A percentile compares a stretch with the other conserved stretches of the same genome.
Evolutionary conservation across 37 sponge, comb jelly and placozoan genomes (phyloP).

Genomic region (Spongia lamella): DNA sequence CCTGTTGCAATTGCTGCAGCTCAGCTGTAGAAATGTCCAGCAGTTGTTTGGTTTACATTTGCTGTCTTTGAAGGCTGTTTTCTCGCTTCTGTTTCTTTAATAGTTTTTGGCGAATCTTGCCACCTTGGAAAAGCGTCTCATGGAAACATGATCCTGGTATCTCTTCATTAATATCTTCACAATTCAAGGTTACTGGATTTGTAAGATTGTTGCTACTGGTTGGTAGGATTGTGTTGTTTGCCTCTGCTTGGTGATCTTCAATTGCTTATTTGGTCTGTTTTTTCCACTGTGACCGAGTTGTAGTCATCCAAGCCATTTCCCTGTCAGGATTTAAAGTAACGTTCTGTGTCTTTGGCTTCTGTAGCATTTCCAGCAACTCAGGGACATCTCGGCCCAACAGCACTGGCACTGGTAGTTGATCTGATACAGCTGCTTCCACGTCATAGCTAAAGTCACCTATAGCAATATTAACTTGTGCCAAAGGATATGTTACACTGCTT

Average conservation of each 20-base stretch:
- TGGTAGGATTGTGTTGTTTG: too few relatives aligned
- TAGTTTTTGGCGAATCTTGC: background rate
- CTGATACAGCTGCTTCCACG: slow-evolving; percentile 32
- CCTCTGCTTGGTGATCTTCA: too few relatives aligned
- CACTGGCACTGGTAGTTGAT: slow-evolving; percentile 24
- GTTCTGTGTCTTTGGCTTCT: background rate
- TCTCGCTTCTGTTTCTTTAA: background rate
- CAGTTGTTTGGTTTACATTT: too few relatives aligned
- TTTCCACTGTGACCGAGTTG: too few relatives aligned
- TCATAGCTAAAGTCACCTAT: background rate
- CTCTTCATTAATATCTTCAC: too few relatives aligned
- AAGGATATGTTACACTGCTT: slow-evolving; percentile 23
- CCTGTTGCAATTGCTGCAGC: slow-evolving; percentile 24
- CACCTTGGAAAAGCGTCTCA: slow-evolving; percentile 3
- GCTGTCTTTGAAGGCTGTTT: slow-evolving; percentile 1
- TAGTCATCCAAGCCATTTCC: too few relatives aligned
- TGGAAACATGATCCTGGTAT: too few relatives aligned
- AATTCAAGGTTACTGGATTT: too few relatives aligned
- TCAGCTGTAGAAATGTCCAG: slow-evolving; percentile 25
- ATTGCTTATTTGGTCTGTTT: too few relatives aligned
- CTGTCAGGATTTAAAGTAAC: too few relatives aligned
- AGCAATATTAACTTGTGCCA: slow-evolving; percentile 18
- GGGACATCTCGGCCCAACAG: slow-evolving; percentile 46
- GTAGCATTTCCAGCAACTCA: background rate
- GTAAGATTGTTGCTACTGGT: too few relatives aligned